Evolutionary conservation across 1,140 invertebrate genomes (phyloP).

Genomic region (Cydia fagiglandana): DNA sequence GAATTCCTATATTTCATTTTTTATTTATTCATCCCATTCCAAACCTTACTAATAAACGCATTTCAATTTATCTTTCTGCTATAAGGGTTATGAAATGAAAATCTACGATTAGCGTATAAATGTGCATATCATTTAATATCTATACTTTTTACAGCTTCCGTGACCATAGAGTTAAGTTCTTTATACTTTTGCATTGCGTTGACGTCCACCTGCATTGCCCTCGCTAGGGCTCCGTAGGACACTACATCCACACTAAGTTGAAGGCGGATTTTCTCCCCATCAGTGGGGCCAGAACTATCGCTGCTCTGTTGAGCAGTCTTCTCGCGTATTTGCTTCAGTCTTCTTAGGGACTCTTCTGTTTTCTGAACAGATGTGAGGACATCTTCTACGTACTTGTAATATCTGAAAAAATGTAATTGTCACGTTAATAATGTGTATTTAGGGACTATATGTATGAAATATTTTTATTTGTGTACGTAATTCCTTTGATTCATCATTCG

Average conservation of each 20-base stretch:
- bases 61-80: not conserved
- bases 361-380: slow-evolving; percentile 95
- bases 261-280: slow-evolving; percentile 96
- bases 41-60: not conserved
- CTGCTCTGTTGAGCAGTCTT: slow-evolving; percentile 78
- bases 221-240: slow-evolving; percentile 73
- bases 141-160: slow-evolving; percentile 76
- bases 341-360: slow-evolving; percentile 94
- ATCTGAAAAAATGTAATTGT: slow-evolving; percentile 81
- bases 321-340: slow-evolving; percentile 92
- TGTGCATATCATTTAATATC: slow-evolving; percentile 77
- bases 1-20: too few species aligned
- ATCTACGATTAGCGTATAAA: slow-evolving; percentile 56
- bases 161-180: slow-evolving; percentile 66
- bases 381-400: slow-evolving; percentile 89
- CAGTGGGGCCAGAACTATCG: slow-evolving; percentile 79
- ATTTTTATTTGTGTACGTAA: too few species aligned
- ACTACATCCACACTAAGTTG: slow-evolving; percentile 94
- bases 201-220: slow-evolving; percentile 56
- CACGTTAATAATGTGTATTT: not conserved
- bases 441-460: too few species aligned
- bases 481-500: too few species aligned
- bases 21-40: too few species aligned
- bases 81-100: slow-evolving; percentile 37
- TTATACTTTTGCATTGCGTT: slow-evolving; percentile 65